phyloP scores from a whole-genome alignment of 23 tunicate genomes.

The Ciona savignyi region DNA sequence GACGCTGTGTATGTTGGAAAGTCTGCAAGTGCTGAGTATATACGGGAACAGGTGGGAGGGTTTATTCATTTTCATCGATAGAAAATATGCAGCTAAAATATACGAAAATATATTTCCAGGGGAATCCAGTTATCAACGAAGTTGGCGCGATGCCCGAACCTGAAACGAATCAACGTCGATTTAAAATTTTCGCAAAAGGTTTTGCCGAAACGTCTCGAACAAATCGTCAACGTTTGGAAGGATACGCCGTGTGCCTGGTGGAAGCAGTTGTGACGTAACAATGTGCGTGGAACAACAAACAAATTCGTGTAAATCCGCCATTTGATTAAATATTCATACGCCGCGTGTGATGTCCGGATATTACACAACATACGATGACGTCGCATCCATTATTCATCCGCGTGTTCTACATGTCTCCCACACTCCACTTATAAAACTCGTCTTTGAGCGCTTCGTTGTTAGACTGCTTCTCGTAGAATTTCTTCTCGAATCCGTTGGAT shows the following conservation, averaged over 20 bases:
- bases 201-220: neutral
- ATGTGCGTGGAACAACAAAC: no score
- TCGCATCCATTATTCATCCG: no score
- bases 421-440: constrained; percentile 85
- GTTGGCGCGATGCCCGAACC: neutral
- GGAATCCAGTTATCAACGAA: constrained; percentile 12
- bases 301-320: no score
- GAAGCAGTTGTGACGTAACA: neutral
- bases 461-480: constrained; percentile 47
- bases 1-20: neutral
- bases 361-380: no score
- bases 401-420: constrained; percentile 78
- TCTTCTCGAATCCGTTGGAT: constrained; percentile 84
- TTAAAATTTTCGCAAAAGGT: constrained; percentile 12
- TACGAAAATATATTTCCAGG: no score
- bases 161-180: constrained; percentile 46
- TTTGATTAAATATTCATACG: no score
- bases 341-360: no score
- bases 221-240: constrained; percentile 32
- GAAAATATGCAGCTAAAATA: no score
- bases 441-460: constrained; percentile 53
- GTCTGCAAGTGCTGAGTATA: neutral
- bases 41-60: neutral
- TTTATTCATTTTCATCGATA: no score
- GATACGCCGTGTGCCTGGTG: constrained; percentile 42